A percentile compares a stretch with the other conserved stretches of the same genome.
phyloP scores from a whole-genome alignment of 2,113 vertebrate genomes.

The Chunga burmeisteri region DNA sequence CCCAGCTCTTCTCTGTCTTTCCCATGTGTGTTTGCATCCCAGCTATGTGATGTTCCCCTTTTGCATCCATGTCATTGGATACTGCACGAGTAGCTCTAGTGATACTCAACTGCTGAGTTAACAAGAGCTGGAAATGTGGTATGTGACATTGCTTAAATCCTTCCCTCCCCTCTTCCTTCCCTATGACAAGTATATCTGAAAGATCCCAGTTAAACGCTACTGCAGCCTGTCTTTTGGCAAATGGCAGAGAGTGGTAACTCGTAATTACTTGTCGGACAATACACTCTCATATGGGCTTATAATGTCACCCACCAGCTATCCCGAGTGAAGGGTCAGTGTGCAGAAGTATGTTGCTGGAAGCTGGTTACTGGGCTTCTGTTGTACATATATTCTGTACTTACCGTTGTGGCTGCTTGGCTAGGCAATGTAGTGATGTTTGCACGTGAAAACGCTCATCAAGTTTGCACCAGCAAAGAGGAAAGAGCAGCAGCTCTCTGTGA shows the following conservation, averaged over 20 bases:
- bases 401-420: not conserved
- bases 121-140: not conserved
- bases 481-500: not conserved
- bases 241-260: not conserved
- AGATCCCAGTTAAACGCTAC: not conserved
- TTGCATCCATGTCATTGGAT: not conserved
- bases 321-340: rapidly evolving
- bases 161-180: not conserved
- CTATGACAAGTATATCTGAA: not conserved
- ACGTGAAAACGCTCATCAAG: not conserved
- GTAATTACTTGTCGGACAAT: not conserved
- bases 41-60: not conserved
- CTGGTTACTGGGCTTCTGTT: not conserved
- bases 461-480: not conserved
- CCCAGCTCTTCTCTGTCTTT: not conserved
- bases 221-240: not conserved
- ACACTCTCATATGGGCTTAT: rapidly evolving
- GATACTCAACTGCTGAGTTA: not conserved
- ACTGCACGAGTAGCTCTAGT: not conserved
- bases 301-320: not conserved
- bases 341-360: not conserved
- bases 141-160: not conserved
- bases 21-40: not conserved
- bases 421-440: not conserved
- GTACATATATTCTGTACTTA: not conserved